Conservation (phyloP, 92 coral and sea anemone genomes). For the Isaurus tuberculatus region DNA sequence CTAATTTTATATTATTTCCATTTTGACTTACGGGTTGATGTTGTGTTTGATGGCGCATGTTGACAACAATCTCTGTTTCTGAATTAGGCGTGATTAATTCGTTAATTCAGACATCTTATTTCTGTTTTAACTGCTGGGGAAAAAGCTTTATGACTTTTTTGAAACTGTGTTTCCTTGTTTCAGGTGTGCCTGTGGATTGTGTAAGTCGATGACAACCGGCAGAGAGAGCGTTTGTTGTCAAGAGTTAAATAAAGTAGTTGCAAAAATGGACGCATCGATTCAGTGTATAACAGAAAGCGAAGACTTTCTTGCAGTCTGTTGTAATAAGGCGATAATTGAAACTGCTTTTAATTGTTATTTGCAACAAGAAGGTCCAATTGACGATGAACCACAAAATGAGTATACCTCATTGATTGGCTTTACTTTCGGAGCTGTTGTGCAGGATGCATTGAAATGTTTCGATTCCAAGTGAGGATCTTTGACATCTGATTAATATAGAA, state of each 20-base stretch:
- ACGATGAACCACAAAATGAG: conserved; percentile 26
- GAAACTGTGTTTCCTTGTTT: not conserved
- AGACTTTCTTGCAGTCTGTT: conserved; percentile 7
- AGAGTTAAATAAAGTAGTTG: not conserved
- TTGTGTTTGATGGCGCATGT: not conserved
- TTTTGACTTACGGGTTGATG: not conserved
- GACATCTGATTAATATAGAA: not conserved
- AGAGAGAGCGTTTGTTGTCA: conserved; percentile 15
- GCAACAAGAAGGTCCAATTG: conserved; percentile 26
- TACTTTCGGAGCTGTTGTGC: not conserved
- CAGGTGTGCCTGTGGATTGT: conserved; percentile 18
- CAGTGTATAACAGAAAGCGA: conserved; percentile 23
- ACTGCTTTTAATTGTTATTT: conserved; percentile 31
- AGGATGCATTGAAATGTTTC: not conserved
- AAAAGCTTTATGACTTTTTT: no score
- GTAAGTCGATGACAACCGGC: conserved; percentile 21
- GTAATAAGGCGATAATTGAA: conserved; percentile 15
- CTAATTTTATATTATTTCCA: not conserved
- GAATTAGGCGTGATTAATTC: not conserved
- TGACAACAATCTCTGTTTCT: not conserved
- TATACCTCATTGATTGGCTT: not conserved
- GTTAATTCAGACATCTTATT: not conserved
- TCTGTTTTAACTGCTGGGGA: not conserved
- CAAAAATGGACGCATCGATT: not conserved
- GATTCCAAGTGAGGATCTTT: not conserved